A percentile compares a stretch with the other conserved stretches of the same genome.
Evolutionary conservation across 2,888 invertebrate genomes (phyloP).

Genomic region (Callimorpha dominula): DNA sequence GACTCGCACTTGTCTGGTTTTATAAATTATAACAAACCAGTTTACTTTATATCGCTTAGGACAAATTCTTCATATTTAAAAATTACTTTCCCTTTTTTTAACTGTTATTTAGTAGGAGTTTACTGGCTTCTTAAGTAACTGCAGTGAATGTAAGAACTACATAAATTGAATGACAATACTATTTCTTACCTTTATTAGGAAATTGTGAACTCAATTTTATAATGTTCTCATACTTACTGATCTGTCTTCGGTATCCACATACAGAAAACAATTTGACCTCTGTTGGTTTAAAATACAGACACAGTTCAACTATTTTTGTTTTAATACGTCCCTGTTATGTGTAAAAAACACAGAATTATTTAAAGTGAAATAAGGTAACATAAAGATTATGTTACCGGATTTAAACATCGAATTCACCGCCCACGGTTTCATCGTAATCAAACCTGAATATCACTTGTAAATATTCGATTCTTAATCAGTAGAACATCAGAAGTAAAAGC

Average conservation of each 20-base stretch:
- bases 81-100: not conserved
- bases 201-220: not conserved
- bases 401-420: not conserved
- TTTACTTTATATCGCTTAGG: too few relatives aligned
- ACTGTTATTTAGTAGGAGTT: not conserved
- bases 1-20: too few relatives aligned
- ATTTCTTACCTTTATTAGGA: not conserved
- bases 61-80: too few relatives aligned
- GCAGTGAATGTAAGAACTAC: not conserved
- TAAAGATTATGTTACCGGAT: not conserved
- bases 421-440: not conserved
- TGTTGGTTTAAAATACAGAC: too few relatives aligned
- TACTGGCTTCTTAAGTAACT: not conserved
- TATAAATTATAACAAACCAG: too few relatives aligned
- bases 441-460: not conserved
- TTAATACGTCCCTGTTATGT: not conserved
- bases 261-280: not conserved
- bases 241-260: not conserved
- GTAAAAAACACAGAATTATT: not conserved
- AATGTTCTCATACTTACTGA: not conserved
- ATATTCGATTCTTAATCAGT: conserved; percentile 1
- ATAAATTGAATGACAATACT: not conserved
- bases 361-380: not conserved
- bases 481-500: not conserved
- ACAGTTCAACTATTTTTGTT: not conserved